phyloP scores from a whole-genome alignment of 2,113 vertebrate species.

The Oreamnos americanus region DNA sequence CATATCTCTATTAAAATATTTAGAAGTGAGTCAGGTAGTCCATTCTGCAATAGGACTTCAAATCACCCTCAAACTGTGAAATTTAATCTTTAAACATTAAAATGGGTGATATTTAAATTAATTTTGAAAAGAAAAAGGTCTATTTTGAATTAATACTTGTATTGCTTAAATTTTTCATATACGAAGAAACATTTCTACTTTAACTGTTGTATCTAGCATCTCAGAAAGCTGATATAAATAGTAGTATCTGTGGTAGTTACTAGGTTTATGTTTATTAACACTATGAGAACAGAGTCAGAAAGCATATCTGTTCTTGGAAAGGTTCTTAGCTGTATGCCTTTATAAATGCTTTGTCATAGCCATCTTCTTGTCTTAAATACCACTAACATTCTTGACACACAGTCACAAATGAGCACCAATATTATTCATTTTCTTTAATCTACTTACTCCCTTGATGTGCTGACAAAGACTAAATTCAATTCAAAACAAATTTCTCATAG shows the following conservation, averaged over 20 bases:
- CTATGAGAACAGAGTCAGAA: background rate
- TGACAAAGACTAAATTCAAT: background rate
- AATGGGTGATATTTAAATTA: background rate
- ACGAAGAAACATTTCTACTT: conserved; percentile 18
- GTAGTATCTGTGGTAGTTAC: background rate
- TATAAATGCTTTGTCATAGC: background rate
- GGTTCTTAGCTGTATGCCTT: background rate
- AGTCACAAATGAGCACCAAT: background rate
- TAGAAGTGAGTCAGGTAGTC: background rate
- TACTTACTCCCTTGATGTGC: background rate
- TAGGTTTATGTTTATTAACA: conserved; percentile 4
- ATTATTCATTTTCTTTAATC: background rate
- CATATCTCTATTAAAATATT: background rate
- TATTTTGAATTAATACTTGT: conserved; percentile 21
- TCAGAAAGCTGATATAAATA: background rate
- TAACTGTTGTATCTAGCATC: background rate
- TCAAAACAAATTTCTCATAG: background rate
- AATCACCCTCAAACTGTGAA: background rate
- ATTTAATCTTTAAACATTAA: background rate
- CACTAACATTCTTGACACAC: background rate
- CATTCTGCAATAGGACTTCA: background rate
- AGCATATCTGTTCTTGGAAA: background rate
- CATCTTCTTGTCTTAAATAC: background rate
- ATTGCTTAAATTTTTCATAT: conserved; percentile 40
- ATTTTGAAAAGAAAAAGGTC: conserved; percentile 17